Percentiles rank a stretch among this genome's conserved stretches.
Evolutionary conservation across 2,113 vertebrate species (phyloP).

Genomic region (Laticauda laticaudata): DNA sequence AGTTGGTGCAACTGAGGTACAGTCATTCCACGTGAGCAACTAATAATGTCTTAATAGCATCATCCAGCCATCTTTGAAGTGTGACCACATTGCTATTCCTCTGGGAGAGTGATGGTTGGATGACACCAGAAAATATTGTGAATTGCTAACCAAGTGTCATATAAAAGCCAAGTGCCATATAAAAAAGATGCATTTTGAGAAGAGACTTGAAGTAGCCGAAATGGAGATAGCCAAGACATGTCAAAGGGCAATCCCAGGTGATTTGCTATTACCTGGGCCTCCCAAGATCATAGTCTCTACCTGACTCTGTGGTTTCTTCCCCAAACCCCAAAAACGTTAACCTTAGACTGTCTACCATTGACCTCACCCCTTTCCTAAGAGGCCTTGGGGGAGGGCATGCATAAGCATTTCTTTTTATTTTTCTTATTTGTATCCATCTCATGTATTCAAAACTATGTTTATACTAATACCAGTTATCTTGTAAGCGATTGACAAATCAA

Average conservation of each 20-base stretch:
- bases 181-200: not conserved
- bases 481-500: too few species aligned
- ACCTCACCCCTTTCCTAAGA: too few species aligned
- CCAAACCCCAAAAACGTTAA: too few species aligned
- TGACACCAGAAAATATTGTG: not conserved
- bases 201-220: not conserved
- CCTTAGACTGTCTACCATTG: too few species aligned
- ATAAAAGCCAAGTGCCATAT: not conserved
- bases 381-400: not conserved
- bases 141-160: not conserved
- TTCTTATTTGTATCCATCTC: too few species aligned
- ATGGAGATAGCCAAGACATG: not conserved
- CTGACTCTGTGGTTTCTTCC: too few species aligned
- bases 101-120: not conserved
- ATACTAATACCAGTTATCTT: too few species aligned
- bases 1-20: not conserved
- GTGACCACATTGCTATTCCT: not conserved
- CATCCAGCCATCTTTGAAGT: not conserved
- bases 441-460: too few species aligned
- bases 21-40: not conserved
- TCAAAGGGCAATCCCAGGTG: not conserved
- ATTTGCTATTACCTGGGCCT: too few species aligned
- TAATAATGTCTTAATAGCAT: not conserved
- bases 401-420: too few species aligned
- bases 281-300: too few species aligned